Base-by-base conservation (phyloP, 2,113 vertebrate genomes). In the Indicator maculatus region DNA sequence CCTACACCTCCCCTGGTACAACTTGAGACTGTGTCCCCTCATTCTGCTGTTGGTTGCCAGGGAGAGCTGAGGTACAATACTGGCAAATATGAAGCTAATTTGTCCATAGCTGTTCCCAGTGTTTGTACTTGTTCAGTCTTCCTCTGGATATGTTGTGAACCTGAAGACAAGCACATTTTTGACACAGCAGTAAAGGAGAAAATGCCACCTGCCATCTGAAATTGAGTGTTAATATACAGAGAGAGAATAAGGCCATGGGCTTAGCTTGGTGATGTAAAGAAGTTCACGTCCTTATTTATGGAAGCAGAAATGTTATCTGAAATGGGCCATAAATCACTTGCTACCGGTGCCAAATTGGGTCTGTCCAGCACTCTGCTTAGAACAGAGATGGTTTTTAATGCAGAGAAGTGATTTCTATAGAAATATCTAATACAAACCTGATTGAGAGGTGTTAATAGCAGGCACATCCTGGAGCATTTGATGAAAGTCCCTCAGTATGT, bases 371-470 rank as follows among this genome's bases (percentile, higher is more conserved):
- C 1, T 5, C 70, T 91, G 55, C 55, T n/a, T 64, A 58, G 31
- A 91, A 39, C 16, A 75, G 84, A 82, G 78, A 36, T 1, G 7
- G 69, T 65, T 91, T 89, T 79, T 79, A 66, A 31, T 39, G 41
- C n/a, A 76, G 59, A 79, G 16, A 21, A 83, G 64, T 89, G 87
- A 45, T 91, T 80, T 73, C 39, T 73, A 5, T 70, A n/a, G n/a
- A n/a, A n/a, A n/a, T n/a, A 61, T 63, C 10, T 63, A 61, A 39
- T 33, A 14, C n/a, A 88, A 79, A 70, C 30, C 31, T 75, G 59
- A 73, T 63, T 78, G 71, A 89, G 56, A 85, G 20, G 45, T 89
- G 55, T 88, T 86, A 88, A 83, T 77, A 89, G 60, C n/a, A 72
- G 39, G 20, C 30, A n/a, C 16, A 24, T 16, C 50, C 4, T 0